Conservation (phyloP, 2,888 invertebrate species). For the Chalcosyrphus nemorum region DNA sequence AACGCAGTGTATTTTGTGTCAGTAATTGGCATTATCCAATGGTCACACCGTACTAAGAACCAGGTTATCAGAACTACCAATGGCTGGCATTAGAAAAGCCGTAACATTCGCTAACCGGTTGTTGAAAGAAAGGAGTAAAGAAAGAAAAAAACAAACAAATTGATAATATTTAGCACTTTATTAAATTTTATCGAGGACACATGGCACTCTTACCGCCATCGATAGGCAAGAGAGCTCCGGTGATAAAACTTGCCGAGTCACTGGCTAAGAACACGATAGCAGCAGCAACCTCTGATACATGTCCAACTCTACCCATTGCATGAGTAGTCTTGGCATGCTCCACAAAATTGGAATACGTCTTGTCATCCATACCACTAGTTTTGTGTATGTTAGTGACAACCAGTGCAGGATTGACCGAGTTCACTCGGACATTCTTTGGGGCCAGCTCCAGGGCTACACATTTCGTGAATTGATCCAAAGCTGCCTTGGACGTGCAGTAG, state of each 20-base stretch:
- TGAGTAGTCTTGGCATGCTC: slow-evolving; percentile 92
- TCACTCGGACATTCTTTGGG: slow-evolving; percentile 90
- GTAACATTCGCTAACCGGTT: too few species aligned
- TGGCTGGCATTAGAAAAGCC: too few species aligned
- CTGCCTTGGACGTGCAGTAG: slow-evolving; percentile 96
- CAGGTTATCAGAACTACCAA: too few species aligned
- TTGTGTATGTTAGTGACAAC: slow-evolving; percentile 92
- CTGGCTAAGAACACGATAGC: slow-evolving; percentile 95
- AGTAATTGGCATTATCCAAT: too few species aligned
- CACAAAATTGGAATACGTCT: slow-evolving; percentile 89
- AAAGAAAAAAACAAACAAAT: too few species aligned
- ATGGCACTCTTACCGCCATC: slow-evolving; percentile 85
- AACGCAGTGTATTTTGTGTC: too few species aligned
- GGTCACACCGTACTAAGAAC: too few species aligned
- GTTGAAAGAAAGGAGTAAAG: too few species aligned
- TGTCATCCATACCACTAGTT: slow-evolving; percentile 88
- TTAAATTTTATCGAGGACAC: slow-evolving; percentile 88
- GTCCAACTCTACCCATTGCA: slow-evolving; percentile 92
- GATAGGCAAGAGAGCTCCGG: slow-evolving; percentile 87
- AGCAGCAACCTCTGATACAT: slow-evolving; percentile 91
- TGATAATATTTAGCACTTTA: too few species aligned
- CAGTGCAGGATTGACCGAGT: slow-evolving; percentile 96
- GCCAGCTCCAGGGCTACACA: slow-evolving; percentile 93
- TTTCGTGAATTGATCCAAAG: slow-evolving; percentile 95
- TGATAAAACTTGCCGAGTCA: slow-evolving; percentile 87